A percentile compares a stretch with the other conserved stretches of the same genome.
These are phyloP conservation scores for Rhipidura dahli DNA, from an alignment of 2,113 vertebrate species.

Conservation along the genomic window DNA sequence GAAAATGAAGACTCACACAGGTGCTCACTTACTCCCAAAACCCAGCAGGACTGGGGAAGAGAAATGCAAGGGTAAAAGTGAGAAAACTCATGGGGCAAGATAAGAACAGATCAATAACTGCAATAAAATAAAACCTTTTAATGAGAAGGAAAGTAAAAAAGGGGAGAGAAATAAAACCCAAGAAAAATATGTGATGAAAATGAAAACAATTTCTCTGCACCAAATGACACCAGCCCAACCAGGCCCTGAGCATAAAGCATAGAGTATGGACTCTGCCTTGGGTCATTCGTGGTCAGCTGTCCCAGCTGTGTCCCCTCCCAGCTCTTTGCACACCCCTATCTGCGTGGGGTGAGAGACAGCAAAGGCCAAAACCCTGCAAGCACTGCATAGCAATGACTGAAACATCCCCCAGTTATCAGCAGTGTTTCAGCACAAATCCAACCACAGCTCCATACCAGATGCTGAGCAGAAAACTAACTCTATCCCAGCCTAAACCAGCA, in stretches of 20 bases:
- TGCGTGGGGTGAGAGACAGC: neutral
- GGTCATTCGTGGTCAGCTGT: neutral
- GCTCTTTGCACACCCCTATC: neutral
- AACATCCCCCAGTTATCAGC: too few relatives aligned
- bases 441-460: neutral
- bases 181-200: neutral
- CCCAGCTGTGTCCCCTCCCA: neutral
- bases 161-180: neutral
- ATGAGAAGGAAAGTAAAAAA: neutral
- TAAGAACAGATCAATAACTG: neutral
- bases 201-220: neutral
- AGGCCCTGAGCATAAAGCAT: fast-evolving
- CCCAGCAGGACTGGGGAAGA: neutral
- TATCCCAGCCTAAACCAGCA: neutral
- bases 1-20: neutral
- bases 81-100: neutral
- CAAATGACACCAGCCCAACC: neutral
- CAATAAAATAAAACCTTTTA: neutral
- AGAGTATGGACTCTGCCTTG: neutral
- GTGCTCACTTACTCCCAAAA: neutral
- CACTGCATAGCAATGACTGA: neutral
- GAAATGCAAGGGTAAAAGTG: neutral
- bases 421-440: neutral
- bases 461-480: neutral
- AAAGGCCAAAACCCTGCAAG: neutral